Base-by-base conservation (phyloP, 2,888 invertebrate genomes). In the Torymus auratus region DNA sequence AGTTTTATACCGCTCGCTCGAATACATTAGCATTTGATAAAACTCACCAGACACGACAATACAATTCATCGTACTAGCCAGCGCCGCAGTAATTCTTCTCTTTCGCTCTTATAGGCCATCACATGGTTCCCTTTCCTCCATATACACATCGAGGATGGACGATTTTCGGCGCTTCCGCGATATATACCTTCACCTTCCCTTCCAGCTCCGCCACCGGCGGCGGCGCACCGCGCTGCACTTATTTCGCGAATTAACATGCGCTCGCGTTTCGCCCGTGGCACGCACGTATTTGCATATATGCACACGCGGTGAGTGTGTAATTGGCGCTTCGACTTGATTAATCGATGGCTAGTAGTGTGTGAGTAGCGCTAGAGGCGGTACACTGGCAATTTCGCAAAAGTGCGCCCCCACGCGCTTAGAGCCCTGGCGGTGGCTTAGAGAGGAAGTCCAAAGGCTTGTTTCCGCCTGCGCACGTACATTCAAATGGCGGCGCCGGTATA, bases 161-260 rank as follows among this genome's bases (percentile, higher is more conserved):
- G 28, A 70, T 72, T 53, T 53, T 72, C 62, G 62, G 28, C 56
- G 55, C 15, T 15, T 64, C 28, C 50, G 23, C 28, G 62, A 60
- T 70, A 17, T 14, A 7, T 41, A 7, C 41, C 41, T 41, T 41
- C 41, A 7, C 41, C 41, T 41, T 41, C 41, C 41, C 7, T 7
- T n/a, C n/a, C n/a, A n/a, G n/a, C 41, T 7, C 41, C 71, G 10
- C 3, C 10, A 3, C 60, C 23, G 0, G 11, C 61, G 50, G 41
- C 41, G 14, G 23, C 11, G 58, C 50, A 50, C 17, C 20, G 28
- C 15, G 12, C 11, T 62, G 55, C 71, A 28, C 78, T 78, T 78
- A 78, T 78, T 78, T 78, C 58, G 58, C 65, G 58, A 71, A 78
- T 78, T 78, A 78, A 72, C 73, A 78, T 78, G 61, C 53, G 68